phyloP scores from a whole-genome alignment of 2,113 vertebrate species.

The Brachyistius frenatus region DNA sequence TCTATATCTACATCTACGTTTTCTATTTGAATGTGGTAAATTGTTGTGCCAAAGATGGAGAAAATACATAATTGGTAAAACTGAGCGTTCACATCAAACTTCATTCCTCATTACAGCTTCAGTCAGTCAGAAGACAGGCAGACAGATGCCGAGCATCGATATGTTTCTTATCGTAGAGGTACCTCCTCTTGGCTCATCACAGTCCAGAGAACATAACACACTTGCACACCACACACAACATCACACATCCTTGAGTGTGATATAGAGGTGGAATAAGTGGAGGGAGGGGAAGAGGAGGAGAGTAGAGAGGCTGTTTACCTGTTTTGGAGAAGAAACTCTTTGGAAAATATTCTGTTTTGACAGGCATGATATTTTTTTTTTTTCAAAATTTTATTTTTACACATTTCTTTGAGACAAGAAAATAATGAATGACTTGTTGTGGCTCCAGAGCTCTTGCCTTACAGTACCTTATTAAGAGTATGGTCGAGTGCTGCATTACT shows the following conservation, averaged over 20 bases:
- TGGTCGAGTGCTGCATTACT: conserved; percentile 45
- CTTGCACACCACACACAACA: conserved; percentile 16
- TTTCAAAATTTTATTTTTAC: conserved; percentile 1
- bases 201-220: conserved; percentile 40
- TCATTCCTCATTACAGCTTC: conserved; percentile 30
- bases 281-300: conserved; percentile 3
- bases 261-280: conserved; percentile 14
- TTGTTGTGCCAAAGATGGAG: background rate
- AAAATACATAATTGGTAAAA: conserved; percentile 4
- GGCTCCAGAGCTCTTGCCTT: conserved; percentile 25
- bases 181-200: conserved; percentile 63
- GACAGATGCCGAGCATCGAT: conserved; percentile 66
- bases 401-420: conserved; percentile 25
- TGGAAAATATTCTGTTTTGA: conserved; percentile 5
- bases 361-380: background rate
- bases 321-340: conserved; percentile 27
- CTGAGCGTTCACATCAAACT: conserved; percentile 3
- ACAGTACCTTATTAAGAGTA: conserved; percentile 36
- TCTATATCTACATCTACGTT: too few species aligned
- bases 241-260: conserved; percentile 30
- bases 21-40: conserved; percentile 2
- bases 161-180: conserved; percentile 67
- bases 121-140: conserved; percentile 44
- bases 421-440: conserved; percentile 39
- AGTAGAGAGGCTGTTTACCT: conserved; percentile 30